A percentile compares a stretch with the other conserved stretches of the same genome.
phyloP scores from a whole-genome alignment of 1,140 invertebrate genomes.

The Caenorhabditis inopinata region DNA sequence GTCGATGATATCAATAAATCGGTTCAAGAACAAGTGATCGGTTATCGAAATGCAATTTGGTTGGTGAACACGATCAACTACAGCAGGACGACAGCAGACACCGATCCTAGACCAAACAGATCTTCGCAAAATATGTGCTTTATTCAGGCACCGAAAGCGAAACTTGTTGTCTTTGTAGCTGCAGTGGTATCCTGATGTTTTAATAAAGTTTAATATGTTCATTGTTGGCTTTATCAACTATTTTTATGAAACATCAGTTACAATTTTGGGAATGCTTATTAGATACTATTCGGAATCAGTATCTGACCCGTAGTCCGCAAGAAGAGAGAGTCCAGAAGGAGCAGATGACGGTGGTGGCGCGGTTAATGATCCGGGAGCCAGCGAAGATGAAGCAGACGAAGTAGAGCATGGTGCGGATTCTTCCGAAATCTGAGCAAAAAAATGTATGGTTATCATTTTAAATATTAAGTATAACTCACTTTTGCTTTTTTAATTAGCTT shows the following conservation, averaged over 20 bases:
- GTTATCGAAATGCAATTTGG: slow-evolving; percentile 2
- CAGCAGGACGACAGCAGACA: background rate
- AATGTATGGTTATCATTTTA: no score
- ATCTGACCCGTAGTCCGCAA: slow-evolving; percentile 19
- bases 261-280: background rate
- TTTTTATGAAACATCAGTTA: no score
- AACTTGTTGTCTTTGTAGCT: background rate
- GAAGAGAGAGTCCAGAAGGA: background rate
- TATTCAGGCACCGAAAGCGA: background rate
- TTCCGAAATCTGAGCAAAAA: background rate
- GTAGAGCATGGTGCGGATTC: no score
- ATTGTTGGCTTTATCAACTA: no score
- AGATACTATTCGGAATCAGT: slow-evolving; percentile 12
- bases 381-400: background rate
- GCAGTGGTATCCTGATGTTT: background rate
- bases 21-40: background rate
- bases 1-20: slow-evolving; percentile 27
- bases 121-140: slow-evolving; percentile 6
- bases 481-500: slow-evolving; percentile 14
- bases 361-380: background rate
- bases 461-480: no score
- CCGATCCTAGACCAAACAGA: background rate
- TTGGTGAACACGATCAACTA: slow-evolving; percentile 6
- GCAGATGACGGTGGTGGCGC: background rate
- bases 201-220: no score